Evolutionary conservation across 2,113 vertebrate species (phyloP).

Genomic region (Puma concolor): DNA sequence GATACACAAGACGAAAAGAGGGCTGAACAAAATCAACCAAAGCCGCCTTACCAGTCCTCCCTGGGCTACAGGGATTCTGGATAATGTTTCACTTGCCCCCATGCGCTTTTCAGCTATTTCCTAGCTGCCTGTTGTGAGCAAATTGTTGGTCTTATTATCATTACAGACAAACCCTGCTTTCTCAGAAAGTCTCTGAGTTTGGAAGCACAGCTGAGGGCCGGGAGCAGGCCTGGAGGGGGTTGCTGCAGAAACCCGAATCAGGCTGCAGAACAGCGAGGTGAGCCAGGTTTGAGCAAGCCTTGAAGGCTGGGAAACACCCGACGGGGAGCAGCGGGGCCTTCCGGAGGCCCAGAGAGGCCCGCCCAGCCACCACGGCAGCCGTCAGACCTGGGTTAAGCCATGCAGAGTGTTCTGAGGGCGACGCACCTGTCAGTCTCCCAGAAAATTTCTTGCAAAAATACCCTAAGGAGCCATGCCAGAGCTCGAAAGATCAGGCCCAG

Average conservation of each 20-base stretch:
- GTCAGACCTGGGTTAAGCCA: neutral
- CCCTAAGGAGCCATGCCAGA: neutral
- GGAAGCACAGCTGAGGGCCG: neutral
- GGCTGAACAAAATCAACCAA: neutral
- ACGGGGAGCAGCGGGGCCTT: neutral
- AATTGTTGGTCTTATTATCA: neutral
- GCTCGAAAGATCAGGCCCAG: neutral
- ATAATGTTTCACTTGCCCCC: neutral
- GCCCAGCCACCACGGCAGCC: fast-evolving
- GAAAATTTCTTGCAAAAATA: neutral
- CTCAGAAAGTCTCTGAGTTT: conserved; percentile 11
- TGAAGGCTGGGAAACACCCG: neutral
- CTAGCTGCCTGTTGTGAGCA: neutral
- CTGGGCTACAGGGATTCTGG: neutral
- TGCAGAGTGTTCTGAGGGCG: neutral
- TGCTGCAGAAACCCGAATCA: neutral
- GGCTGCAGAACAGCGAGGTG: fast-evolving
- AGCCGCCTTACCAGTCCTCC: neutral
- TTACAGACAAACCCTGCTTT: conserved; percentile 39
- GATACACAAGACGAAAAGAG: neutral
- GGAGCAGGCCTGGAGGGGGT: neutral
- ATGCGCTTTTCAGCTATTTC: conserved; percentile 11
- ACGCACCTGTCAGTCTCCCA: neutral
- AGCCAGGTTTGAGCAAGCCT: fast-evolving
- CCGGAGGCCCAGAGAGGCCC: neutral